Evolutionary conservation across 2,113 vertebrate species (phyloP).

Genomic region (Piaya cayana): DNA sequence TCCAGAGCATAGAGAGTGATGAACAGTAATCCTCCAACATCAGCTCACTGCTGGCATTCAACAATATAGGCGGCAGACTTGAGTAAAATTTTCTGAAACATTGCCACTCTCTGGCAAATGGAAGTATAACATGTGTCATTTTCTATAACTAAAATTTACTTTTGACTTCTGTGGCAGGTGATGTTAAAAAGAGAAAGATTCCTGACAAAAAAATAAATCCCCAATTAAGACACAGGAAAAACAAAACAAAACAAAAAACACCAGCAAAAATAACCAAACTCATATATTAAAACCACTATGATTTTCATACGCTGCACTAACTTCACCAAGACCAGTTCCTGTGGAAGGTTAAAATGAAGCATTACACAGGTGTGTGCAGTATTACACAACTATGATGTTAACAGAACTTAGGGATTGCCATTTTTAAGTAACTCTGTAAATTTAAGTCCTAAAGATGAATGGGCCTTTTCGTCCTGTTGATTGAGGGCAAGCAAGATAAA

Average conservation of each 20-base stretch:
- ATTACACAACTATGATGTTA: background rate
- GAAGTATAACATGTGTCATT: background rate
- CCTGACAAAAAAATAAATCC: background rate
- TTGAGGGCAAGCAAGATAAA: background rate
- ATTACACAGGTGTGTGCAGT: background rate
- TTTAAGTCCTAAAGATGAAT: background rate
- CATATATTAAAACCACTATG: background rate
- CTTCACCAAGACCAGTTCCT: background rate
- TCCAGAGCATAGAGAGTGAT: background rate
- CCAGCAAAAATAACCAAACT: background rate
- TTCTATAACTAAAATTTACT: background rate
- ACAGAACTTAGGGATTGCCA: background rate
- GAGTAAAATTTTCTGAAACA: slow-evolving; percentile 16
- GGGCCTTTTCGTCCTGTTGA: background rate
- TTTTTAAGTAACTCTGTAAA: background rate
- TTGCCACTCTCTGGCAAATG: slow-evolving; percentile 54
- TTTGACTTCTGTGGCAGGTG: background rate
- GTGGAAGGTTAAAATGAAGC: background rate
- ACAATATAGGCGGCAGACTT: fast-evolving
- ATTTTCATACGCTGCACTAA: background rate
- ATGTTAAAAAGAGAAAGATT: background rate
- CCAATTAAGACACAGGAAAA: background rate
- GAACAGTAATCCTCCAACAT: background rate
- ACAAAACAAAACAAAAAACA: background rate
- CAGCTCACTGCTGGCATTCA: background rate